Evolutionary conservation across 2,797 vertebrate species (phyloP).

Genomic region (Nothura maculosa): DNA sequence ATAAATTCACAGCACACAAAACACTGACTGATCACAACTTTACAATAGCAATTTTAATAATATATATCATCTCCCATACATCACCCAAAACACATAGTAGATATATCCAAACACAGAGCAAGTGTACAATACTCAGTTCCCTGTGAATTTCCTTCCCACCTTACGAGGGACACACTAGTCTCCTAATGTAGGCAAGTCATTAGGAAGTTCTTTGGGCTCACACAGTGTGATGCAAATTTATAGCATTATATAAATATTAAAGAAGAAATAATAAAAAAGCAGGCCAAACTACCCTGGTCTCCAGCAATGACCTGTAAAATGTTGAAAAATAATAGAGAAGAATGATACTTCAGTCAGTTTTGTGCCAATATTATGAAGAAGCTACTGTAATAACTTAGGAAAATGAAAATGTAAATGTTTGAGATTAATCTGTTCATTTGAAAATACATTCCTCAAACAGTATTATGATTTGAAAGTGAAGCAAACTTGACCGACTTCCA

Average conservation of each 20-base stretch:
- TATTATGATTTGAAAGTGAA: conserved; percentile 2
- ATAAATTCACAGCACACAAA: background rate
- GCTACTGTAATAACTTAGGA: background rate
- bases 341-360: background rate
- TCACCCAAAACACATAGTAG: background rate
- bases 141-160: background rate
- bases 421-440: conserved; percentile 2
- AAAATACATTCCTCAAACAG: conserved; percentile 12
- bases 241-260: background rate
- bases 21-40: background rate
- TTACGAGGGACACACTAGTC: background rate
- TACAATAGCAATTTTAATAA: background rate
- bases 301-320: background rate
- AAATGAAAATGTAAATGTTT: background rate
- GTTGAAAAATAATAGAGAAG: background rate
- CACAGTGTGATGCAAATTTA: background rate
- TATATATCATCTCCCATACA: background rate
- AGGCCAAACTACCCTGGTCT: background rate
- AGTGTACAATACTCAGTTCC: background rate
- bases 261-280: background rate
- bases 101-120: background rate
- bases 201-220: background rate
- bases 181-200: background rate
- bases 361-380: background rate
- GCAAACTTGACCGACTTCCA: background rate